These are phyloP conservation scores for Drosophila phalerata DNA, from an alignment of 2,888 invertebrate species.

Conservation along the genomic window DNA sequence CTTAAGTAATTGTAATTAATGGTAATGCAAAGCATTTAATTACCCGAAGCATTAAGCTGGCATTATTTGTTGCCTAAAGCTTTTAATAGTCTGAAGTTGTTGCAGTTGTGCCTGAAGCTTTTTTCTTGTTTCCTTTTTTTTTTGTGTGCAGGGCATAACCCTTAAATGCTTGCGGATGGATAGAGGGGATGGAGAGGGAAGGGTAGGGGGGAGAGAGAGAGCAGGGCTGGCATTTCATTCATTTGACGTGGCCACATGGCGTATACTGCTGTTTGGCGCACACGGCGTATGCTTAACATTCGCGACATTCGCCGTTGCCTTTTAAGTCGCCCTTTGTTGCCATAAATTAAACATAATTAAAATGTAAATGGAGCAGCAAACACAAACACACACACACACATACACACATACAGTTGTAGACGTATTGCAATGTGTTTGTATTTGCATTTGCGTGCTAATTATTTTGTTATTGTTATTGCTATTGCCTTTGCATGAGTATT, in stretches of 20 bases:
- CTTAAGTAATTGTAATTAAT: constrained; percentile 29
- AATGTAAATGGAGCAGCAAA: constrained; percentile 62
- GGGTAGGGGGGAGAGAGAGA: too few species aligned
- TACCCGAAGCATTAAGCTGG: constrained; percentile 17
- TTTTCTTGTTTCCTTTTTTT: not conserved
- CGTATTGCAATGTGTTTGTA: constrained; percentile 3
- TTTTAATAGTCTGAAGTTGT: constrained; percentile 26
- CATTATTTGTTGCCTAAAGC: constrained; percentile 4
- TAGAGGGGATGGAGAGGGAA: not conserved
- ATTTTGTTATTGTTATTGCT: constrained; percentile 29
- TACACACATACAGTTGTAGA: not conserved
- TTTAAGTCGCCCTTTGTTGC: constrained; percentile 50
- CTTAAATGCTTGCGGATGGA: constrained; percentile 12
- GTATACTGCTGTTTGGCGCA: constrained; percentile 13
- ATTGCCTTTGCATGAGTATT: constrained; percentile 14
- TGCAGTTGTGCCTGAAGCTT: constrained; percentile 32
- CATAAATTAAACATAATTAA: constrained; percentile 73
- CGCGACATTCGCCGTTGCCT: constrained; percentile 39
- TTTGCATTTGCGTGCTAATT: constrained; percentile 31
- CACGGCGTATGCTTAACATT: constrained; percentile 55
- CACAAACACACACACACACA: constrained; percentile 17
- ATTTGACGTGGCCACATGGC: constrained; percentile 28
- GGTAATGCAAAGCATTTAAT: constrained; percentile 41
- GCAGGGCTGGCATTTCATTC: constrained; percentile 9
- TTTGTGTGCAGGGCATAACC: constrained; percentile 18